Evolutionary conservation across 2,888 invertebrate species (phyloP), one percentile per base, ranked within the genome.

Genomic region (Agapostemon virescens): DNA sequence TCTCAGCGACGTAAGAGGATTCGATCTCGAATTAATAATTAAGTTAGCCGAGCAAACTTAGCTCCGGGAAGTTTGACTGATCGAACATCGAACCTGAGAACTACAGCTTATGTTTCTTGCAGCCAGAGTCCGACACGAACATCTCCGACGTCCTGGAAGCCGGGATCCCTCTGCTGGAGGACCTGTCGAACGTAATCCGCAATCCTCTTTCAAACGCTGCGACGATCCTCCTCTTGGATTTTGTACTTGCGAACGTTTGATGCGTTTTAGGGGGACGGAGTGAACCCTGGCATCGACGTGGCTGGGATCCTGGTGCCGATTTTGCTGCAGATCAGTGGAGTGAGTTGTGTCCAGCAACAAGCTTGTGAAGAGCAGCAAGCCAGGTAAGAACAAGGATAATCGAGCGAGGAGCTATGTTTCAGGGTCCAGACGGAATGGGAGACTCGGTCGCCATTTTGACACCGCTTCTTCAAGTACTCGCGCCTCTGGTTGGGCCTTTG

Each of bases 401-500:
- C 3, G 42, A 75, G 42, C 30, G 58, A 79, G 58, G 58, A 52
- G 61, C 23, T 61, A 49, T 64, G 45, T 83, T 86, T 73, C 72
- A 92, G 92, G 92, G 91, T 0, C 83, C 81, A 42, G 88, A 90
- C 26, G 92, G 92, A 1, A 45, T 83, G 77, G 91, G 90, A 40
- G 91, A 92, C 70, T 85, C 89, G 7, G 90, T 87, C n/a, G 90
- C 92, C 1, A 77, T 92, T 33, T 66, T 91, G 66, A 90, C 90
- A 9, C 91, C 92, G 0, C 13, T 92, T 4, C 63, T 92, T 61
- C 85, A 88, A 17, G 75, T 92, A 7, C 26, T 88, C 13, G 91
- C 88, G 0, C 92, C 92, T 6, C 80, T 92, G 5, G 89, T 91
- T 33, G 92, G 92, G 0, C 92, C 92, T 0, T 79, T 92, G 20